Evolutionary conservation across 1,140 invertebrate genomes (phyloP).

Genomic region (Diabrotica virgifera): DNA sequence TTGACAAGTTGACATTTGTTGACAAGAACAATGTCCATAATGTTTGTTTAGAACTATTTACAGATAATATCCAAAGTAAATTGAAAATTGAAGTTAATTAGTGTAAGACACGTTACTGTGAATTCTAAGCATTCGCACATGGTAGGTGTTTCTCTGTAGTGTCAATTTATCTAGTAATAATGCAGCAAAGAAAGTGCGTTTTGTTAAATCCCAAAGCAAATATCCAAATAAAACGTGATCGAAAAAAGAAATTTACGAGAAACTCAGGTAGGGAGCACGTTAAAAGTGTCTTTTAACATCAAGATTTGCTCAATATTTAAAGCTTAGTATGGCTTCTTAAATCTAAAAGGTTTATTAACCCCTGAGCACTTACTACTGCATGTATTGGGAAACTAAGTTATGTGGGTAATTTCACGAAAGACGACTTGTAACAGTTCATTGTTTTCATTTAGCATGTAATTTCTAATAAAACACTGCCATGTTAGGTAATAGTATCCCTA

Average conservation of each 20-base stretch:
- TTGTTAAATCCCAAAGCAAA: conserved; percentile 21
- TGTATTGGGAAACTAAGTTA: background rate
- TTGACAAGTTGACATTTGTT: too few relatives aligned
- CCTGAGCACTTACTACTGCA: conserved; percentile 1
- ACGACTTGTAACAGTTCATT: background rate
- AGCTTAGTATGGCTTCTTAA: conserved; percentile 11
- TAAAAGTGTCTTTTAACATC: conserved; percentile 21
- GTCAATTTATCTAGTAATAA: conserved; percentile 10
- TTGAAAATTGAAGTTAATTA: conserved; percentile 6
- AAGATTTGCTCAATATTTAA: conserved; percentile 7
- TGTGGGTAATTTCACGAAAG: too few relatives aligned
- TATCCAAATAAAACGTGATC: conserved; percentile 22
- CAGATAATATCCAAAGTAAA: too few relatives aligned
- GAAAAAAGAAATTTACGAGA: conserved; percentile 28
- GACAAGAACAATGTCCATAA: too few relatives aligned
- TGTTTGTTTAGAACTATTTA: too few relatives aligned
- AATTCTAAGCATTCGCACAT: conserved; percentile 14
- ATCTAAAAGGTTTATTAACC: conserved; percentile 5
- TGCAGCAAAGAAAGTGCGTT: conserved; percentile 16
- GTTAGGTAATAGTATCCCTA: background rate
- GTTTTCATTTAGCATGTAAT: background rate
- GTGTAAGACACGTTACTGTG: conserved; percentile 6
- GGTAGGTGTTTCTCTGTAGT: conserved; percentile 18
- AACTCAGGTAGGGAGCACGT: conserved; percentile 30
- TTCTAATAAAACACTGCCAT: background rate